Evolutionary conservation across 2,113 vertebrate species (phyloP).

Genomic region (Ginglymostoma cirratum): DNA sequence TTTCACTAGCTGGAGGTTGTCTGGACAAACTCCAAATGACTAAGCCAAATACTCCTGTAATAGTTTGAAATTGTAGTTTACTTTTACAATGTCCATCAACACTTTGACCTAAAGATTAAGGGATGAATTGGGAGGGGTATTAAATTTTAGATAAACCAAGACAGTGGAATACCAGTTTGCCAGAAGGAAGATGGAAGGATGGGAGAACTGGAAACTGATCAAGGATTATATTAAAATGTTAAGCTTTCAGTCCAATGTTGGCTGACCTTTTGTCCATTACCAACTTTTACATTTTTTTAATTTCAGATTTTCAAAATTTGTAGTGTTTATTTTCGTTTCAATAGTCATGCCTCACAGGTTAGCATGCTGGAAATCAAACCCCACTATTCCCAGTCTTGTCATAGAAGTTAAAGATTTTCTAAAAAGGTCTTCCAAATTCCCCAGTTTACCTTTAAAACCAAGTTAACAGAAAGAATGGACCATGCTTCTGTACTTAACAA

Average conservation of each 20-base stretch:
- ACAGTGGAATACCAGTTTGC: background rate
- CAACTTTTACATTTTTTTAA: background rate
- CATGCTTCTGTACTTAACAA: no score
- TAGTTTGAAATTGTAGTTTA: background rate
- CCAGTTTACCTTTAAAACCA: no score
- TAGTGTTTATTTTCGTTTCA: background rate
- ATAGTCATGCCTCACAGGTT: no score
- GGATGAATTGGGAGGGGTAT: background rate
- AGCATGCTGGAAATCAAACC: no score
- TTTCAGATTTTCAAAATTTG: background rate
- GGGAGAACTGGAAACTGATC: background rate
- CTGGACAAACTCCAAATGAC: background rate
- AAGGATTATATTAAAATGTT: background rate
- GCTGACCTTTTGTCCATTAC: background rate
- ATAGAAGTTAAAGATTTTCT: no score
- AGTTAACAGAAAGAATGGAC: no score
- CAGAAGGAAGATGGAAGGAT: background rate
- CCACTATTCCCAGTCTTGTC: no score
- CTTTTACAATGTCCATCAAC: background rate
- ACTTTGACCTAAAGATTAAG: background rate
- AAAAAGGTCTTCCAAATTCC: no score
- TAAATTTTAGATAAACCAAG: background rate
- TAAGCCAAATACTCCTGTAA: background rate
- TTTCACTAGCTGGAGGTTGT: background rate
- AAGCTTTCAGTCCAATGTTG: background rate